phyloP scores from a whole-genome alignment of 2,888 invertebrate species.

The Chelonus formosanus region DNA sequence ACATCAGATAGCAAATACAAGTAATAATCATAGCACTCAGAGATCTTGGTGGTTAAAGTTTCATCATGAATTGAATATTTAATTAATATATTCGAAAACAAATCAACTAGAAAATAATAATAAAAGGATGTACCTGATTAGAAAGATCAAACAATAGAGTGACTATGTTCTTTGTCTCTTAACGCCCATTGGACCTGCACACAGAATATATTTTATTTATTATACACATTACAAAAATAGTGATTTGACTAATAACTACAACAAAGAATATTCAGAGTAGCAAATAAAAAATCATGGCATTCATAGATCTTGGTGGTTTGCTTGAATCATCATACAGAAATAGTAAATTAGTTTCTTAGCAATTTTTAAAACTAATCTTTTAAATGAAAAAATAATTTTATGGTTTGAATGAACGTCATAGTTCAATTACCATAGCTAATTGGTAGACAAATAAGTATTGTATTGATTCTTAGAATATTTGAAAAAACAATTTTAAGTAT shows the following conservation, averaged over 20 bases:
- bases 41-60: background rate
- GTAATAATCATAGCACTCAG: too few relatives aligned
- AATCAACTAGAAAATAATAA: background rate
- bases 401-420: too few relatives aligned
- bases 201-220: background rate
- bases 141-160: too few relatives aligned
- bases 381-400: too few relatives aligned
- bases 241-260: background rate
- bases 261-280: slow-evolving; percentile 37
- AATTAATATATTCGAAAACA: background rate
- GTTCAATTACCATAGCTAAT: too few relatives aligned
- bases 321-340: slow-evolving; percentile 28
- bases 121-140: background rate
- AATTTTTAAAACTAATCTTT: too few relatives aligned
- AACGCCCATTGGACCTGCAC: background rate
- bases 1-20: too few relatives aligned
- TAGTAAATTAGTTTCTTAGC: too few relatives aligned
- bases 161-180: background rate
- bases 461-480: background rate
- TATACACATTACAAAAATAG: background rate
- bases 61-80: background rate
- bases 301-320: slow-evolving; percentile 42
- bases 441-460: too few relatives aligned
- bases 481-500: background rate
- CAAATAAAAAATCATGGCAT: slow-evolving; percentile 43